A percentile compares a stretch with the other conserved stretches of the same genome.
These are phyloP conservation scores for Molanna angustata DNA, from an alignment of 2,888 invertebrate species.

Conservation along the genomic window DNA sequence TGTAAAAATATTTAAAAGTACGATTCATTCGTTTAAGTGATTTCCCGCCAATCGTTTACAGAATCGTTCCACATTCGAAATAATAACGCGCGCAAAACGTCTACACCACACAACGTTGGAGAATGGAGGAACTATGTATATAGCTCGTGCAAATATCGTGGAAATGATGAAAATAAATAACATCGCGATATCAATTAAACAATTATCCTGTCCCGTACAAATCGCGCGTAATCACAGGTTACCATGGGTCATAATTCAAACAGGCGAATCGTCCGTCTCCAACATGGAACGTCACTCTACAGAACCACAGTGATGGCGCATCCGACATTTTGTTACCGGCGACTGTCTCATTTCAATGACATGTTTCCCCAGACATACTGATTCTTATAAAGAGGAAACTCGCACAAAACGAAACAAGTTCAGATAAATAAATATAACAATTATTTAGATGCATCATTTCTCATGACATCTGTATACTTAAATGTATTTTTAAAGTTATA, in stretches of 20 bases:
- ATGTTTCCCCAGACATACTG: slow-evolving; percentile 25
- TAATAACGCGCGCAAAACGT: no score
- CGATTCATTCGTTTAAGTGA: background rate
- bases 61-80: slow-evolving; percentile 15
- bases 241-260: slow-evolving; percentile 54
- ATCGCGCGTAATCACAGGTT: slow-evolving; percentile 59
- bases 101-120: no score
- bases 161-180: slow-evolving; percentile 58
- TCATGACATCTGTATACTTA: no score
- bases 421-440: no score
- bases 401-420: no score
- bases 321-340: slow-evolving; percentile 6
- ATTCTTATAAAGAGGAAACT: no score
- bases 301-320: background rate
- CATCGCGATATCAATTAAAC: slow-evolving; percentile 60
- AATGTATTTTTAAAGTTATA: no score
- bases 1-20: no score
- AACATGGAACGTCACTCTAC: slow-evolving; percentile 14
- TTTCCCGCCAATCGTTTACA: slow-evolving; percentile 1
- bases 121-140: no score
- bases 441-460: no score
- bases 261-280: slow-evolving; percentile 34
- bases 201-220: slow-evolving; percentile 60
- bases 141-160: slow-evolving; percentile 46
- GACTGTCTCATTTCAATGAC: slow-evolving; percentile 23